A percentile compares a stretch with the other conserved stretches of the same genome.
Conservation (phyloP, 1,140 invertebrate genomes). For the Chrysomallon squamiferum region DNA sequence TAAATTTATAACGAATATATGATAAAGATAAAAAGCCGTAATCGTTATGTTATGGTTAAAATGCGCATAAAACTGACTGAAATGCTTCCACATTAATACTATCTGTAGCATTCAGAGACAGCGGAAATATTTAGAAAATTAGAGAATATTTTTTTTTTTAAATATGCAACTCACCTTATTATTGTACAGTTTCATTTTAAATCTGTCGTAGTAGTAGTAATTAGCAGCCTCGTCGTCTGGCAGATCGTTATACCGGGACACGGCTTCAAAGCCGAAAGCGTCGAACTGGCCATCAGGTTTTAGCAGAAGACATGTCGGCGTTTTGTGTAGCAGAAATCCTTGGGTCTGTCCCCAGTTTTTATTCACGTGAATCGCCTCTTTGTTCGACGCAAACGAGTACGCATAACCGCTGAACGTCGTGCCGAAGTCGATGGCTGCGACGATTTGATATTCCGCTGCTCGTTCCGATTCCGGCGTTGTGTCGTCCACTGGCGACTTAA, state of each 20-base stretch:
- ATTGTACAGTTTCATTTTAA: conserved; percentile 72
- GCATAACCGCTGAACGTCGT: conserved; percentile 73
- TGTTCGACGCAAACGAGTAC: conserved; percentile 68
- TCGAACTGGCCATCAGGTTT: conserved; percentile 69
- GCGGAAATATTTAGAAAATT: no score
- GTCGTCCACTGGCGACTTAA: conserved; percentile 13
- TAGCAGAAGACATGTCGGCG: conserved; percentile 69
- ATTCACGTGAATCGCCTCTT: conserved; percentile 71
- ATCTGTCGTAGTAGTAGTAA: conserved; percentile 72
- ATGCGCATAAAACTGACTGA: no score
- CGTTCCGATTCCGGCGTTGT: conserved; percentile 19
- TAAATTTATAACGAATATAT: no score
- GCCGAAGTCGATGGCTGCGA: conserved; percentile 72
- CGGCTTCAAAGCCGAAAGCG: conserved; percentile 69
- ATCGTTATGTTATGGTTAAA: no score
- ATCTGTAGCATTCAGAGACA: no score
- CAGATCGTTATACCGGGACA: conserved; percentile 70
- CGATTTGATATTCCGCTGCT: conserved; percentile 56
- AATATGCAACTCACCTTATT: conserved; percentile 66
- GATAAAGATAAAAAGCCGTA: no score
- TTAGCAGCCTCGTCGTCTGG: conserved; percentile 66
- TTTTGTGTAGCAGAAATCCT: conserved; percentile 70
- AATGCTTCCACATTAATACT: no score
- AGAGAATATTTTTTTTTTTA: no score
- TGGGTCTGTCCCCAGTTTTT: conserved; percentile 71